A percentile compares a stretch with the other conserved stretches of the same genome.
phyloP scores from a whole-genome alignment of 30 jellyfish, hydroid and myxozoan species.

The Kudoa iwatai region DNA sequence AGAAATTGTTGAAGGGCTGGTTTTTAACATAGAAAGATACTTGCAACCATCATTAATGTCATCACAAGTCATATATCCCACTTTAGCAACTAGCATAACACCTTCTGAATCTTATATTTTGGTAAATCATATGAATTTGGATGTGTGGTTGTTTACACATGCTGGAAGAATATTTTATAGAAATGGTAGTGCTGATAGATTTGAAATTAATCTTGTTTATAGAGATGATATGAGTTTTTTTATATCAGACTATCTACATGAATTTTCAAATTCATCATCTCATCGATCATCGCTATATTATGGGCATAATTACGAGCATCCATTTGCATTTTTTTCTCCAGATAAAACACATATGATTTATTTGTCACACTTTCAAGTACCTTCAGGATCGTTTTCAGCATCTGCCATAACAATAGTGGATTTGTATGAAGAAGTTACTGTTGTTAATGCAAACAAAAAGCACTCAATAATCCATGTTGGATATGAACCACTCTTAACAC shows the following conservation, averaged over 20 bases:
- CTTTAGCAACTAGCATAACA: constrained; percentile 84
- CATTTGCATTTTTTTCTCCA: constrained; percentile 79
- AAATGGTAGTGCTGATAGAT: constrained; percentile 28
- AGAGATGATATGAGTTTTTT: constrained; percentile 58
- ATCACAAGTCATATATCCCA: constrained; percentile 47
- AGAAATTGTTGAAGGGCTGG: constrained; percentile 58
- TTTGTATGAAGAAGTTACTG: not conserved
- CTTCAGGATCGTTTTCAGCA: constrained; percentile 91
- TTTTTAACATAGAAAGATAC: constrained; percentile 52
- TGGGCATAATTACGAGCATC: constrained; percentile 74
- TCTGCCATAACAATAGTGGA: constrained; percentile 67
- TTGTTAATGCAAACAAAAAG: constrained; percentile 42
- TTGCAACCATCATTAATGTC: constrained; percentile 92
- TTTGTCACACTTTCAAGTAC: constrained; percentile 49
- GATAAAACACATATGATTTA: constrained; percentile 33
- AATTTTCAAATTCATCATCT: not conserved
- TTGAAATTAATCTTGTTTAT: constrained; percentile 41
- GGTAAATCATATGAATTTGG: constrained; percentile 54
- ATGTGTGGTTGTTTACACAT: constrained; percentile 65
- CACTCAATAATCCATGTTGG: constrained; percentile 52
- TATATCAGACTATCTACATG: constrained; percentile 50
- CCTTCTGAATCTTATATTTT: constrained; percentile 84
- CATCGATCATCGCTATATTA: constrained; percentile 48
- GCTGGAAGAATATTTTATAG: constrained; percentile 52
- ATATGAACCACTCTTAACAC: constrained; percentile 44